phyloP scores from a whole-genome alignment of 2,888 invertebrate species.

The Ichneumoninae sp. region DNA sequence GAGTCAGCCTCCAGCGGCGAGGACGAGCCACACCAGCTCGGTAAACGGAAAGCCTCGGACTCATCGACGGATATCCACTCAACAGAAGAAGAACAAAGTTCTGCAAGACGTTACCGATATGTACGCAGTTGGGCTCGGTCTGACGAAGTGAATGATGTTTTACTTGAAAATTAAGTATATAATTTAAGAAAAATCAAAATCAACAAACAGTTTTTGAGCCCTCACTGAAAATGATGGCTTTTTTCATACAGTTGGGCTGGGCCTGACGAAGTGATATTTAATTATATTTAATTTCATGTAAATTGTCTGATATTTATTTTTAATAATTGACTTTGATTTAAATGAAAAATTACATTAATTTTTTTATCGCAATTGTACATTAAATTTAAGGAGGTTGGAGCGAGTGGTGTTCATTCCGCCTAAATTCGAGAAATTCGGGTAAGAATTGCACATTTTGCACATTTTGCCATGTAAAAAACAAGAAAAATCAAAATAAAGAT shows the following conservation, averaged over 20 bases:
- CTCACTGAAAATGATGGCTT: constrained; percentile 11
- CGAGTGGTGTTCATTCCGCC: too few species aligned
- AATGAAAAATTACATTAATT: too few species aligned
- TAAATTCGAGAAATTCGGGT: too few species aligned
- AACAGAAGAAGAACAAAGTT: constrained; percentile 73
- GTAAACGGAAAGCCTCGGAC: constrained; percentile 69
- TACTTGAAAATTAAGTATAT: constrained; percentile 4
- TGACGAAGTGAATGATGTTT: constrained; percentile 69
- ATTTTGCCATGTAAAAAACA: too few species aligned
- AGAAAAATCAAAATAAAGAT: too few species aligned
- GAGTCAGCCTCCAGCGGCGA: constrained; percentile 51
- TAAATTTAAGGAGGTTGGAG: too few species aligned
- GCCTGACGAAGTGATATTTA: constrained; percentile 70
- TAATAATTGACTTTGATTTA: too few species aligned
- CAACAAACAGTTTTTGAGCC: too few species aligned
- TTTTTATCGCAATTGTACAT: too few species aligned
- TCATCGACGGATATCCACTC: constrained; percentile 69
- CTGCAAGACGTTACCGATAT: constrained; percentile 75
- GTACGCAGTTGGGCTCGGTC: constrained; percentile 78
- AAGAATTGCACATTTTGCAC: too few species aligned
- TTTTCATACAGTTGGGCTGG: constrained; percentile 72
- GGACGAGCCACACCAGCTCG: constrained; percentile 56
- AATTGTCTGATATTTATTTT: too few species aligned
- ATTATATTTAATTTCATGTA: too few species aligned
- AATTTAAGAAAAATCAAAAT: constrained; percentile 1